Base-by-base conservation (phyloP, 1,140 invertebrate species). In the Aphidius ervi region DNA sequence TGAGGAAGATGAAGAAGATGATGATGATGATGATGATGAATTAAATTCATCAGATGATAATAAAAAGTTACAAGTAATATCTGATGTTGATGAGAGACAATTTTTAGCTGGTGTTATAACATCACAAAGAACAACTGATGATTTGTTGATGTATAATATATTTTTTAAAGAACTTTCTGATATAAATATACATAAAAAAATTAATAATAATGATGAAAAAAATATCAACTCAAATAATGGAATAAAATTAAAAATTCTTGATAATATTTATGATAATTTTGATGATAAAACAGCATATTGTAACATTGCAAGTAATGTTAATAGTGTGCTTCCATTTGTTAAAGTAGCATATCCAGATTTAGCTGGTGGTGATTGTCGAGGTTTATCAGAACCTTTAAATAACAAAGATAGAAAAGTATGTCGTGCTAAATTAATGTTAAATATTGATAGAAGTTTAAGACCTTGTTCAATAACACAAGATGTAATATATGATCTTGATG, bases 331-430 rank as follows among this genome's bases (percentile, higher is more conserved):
- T 49, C 82, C 83, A 8, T 90, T 90, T 74, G 84, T 88, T 1
- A 91, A 91, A 77, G 84, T 90, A 4, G 87, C 89, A 2, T 91
- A 88, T 74, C 89, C 90, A 39, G 89, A 91, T 68, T 75, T 90
- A 71, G 75, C 81, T 31, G 84, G 85, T 23, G 84, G 83, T 2
- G 77, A 83, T 20, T 78, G 82, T 23, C 69, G 75, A 0, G 79
- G 75, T 40, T 74, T 80, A 23, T 76, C 82, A 0, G 87, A 89
- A 67, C 83, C 84, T 10, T 69, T 89, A 6, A 83, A 86, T 65
- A 75, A 81, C 63, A 87, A 86, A 72, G 86, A 89, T 63, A 74
- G 84, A 55, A 81, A 81, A 65, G 81, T 86, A 42, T 87, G 84
- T 70, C 83, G 86, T 76, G 84, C 72, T 4, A 88, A 87, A 70